Percentiles rank a stretch among this genome's conserved stretches.
These are phyloP conservation scores for Agrotis segetum DNA, from an alignment of 2,888 invertebrate genomes.

Conservation along the genomic window DNA sequence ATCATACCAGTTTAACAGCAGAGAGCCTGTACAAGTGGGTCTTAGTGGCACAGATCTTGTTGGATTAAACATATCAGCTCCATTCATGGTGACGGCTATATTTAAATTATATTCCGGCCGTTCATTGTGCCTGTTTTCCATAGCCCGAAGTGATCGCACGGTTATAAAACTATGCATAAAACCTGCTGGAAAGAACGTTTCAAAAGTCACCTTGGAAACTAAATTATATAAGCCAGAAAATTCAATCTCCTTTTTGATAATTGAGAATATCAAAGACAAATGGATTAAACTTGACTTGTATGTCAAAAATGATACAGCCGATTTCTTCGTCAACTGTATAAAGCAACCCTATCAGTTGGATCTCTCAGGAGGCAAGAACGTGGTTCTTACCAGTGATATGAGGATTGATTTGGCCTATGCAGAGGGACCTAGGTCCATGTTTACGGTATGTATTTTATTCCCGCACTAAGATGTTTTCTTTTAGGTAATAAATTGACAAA, in stretches of 20 bases:
- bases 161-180: conserved; percentile 71
- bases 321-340: conserved; percentile 61
- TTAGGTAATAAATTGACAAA: too few relatives aligned
- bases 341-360: background rate
- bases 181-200: conserved; percentile 22
- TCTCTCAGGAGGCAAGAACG: background rate
- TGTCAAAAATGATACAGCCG: conserved; percentile 58
- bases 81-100: conserved; percentile 72
- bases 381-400: conserved; percentile 13
- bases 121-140: conserved; percentile 74
- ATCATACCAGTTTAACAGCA: conserved; percentile 12
- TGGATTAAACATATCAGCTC: conserved; percentile 62
- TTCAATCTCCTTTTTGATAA: conserved; percentile 17
- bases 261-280: conserved; percentile 23
- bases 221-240: conserved; percentile 1
- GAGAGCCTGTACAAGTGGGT: background rate
- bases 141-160: conserved; percentile 61
- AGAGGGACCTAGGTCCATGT: too few relatives aligned
- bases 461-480: background rate
- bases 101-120: conserved; percentile 67
- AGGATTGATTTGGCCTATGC: conserved; percentile 11
- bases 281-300: conserved; percentile 65
- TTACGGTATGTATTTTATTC: background rate
- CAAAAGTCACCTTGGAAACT: conserved; percentile 58
- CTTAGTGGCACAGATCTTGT: background rate